Base-by-base conservation (phyloP, 2,797 vertebrate genomes). In the Anguilla pacifica region DNA sequence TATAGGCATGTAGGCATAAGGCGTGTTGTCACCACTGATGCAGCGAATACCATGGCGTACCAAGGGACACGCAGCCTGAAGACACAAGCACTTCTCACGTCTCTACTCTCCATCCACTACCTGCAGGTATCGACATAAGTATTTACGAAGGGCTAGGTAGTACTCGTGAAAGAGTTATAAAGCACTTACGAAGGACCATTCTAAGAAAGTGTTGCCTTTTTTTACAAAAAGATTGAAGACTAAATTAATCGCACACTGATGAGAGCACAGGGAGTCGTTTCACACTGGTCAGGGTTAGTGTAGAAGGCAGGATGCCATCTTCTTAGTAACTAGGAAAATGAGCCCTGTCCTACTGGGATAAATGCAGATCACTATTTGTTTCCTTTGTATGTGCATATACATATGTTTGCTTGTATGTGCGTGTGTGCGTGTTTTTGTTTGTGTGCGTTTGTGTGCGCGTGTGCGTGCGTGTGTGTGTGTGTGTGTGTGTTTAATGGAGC, bases 341-440 rank as follows among this genome's bases (percentile, higher is more conserved):
- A 43, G 67, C 3, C 31, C 72, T 15, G 31, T 43, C 72, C 43
- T 19, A 9, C 35, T 15, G 28, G 11, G 31, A 77, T 72, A 43
- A 13, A 17, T 77, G 43, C 35, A 43, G 35, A 35, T 72, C 19
- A 64, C n/a, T 22, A 67, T 7, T 67, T 67, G 61, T n/a, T 61
- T 61, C 59, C 59, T 85, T 70, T 87, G 87, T 88, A 82, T 85
- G 70, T 85, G 46, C 35, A 55, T 85, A 57, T 74, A 77, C 87
- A 72, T 87, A 88, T 85, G 86, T 53, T 25, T 64, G 64, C 77
- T 49, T 57, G 61, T 70, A 31, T 86, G 49, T 89, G 70, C 61
- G 88, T 61, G 55, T 35, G 70, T 9, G 53, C 31, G 57, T 72
- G 43, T 53, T 39, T 53, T 0, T 74, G 25, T 72, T 43, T 86